These are phyloP conservation scores for Lottia scabra DNA, from an alignment of 2,888 invertebrate genomes.

Conservation along the genomic window DNA sequence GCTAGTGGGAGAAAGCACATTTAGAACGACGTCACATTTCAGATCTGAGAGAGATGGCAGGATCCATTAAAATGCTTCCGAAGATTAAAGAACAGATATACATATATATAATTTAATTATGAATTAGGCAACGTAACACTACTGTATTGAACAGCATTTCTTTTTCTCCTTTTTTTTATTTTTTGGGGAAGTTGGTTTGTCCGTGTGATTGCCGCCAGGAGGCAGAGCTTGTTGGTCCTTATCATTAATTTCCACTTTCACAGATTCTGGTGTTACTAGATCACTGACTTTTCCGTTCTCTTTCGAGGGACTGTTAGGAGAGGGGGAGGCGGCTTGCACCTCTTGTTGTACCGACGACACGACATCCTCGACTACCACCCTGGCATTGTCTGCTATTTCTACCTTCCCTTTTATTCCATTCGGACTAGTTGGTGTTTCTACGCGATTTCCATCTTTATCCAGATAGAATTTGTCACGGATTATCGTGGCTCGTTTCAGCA, in stretches of 20 bases:
- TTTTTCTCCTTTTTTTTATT: conserved; percentile 56
- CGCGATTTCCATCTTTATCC: conserved; percentile 46
- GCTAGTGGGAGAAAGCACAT: neutral
- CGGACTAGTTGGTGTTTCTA: conserved; percentile 9
- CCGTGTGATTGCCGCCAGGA: conserved; percentile 15
- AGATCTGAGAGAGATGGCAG: neutral
- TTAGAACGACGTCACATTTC: neutral
- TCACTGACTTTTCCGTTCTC: conserved; percentile 46
- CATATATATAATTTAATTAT: neutral
- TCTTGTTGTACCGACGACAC: conserved; percentile 21
- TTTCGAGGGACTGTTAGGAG: conserved; percentile 36
- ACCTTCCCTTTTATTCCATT: conserved; percentile 17
- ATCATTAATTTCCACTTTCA: conserved; percentile 35
- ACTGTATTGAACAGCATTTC: conserved; percentile 54
- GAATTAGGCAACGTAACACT: conserved; percentile 8
- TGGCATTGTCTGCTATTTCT: conserved; percentile 5
- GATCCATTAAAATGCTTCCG: neutral
- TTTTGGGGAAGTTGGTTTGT: conserved; percentile 24
- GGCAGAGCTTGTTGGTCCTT: conserved; percentile 20
- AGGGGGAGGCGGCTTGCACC: conserved; percentile 15
- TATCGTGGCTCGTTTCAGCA: conserved; percentile 78
- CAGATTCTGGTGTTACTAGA: conserved; percentile 42
- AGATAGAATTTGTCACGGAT: conserved; percentile 63
- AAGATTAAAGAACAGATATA: neutral
- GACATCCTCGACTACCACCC: conserved; percentile 35